Conservation (phyloP, 2,888 invertebrate species). For the Apotomis capreana region DNA sequence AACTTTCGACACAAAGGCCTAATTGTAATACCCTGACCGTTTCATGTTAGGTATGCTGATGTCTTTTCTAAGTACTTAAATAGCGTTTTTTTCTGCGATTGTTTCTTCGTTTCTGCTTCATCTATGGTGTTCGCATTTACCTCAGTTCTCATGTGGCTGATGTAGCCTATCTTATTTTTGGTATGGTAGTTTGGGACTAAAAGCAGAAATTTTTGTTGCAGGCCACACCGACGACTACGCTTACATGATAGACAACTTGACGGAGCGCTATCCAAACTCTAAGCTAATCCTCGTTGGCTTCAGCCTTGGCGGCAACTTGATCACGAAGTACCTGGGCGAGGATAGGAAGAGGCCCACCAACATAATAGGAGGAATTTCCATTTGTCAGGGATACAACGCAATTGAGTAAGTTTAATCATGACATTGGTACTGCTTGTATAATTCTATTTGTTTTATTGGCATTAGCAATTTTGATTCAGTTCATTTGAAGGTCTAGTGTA, state of each 20-base stretch:
- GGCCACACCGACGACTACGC: constrained; percentile 95
- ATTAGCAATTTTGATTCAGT: neutral
- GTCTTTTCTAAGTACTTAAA: too few relatives aligned
- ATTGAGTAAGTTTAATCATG: constrained; percentile 87
- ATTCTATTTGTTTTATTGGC: neutral
- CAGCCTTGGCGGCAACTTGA: constrained; percentile 96
- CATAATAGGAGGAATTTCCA: constrained; percentile 94
- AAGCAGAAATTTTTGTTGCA: constrained; percentile 61
- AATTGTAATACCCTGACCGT: too few relatives aligned
- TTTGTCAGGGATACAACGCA: constrained; percentile 97
- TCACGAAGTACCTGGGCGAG: constrained; percentile 97
- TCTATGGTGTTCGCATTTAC: too few relatives aligned
- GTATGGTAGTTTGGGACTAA: too few relatives aligned
- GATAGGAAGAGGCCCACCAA: constrained; percentile 85
- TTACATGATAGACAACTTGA: constrained; percentile 90
- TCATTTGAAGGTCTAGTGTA: neutral
- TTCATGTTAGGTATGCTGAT: too few relatives aligned
- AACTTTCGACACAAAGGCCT: too few relatives aligned
- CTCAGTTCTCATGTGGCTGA: too few relatives aligned
- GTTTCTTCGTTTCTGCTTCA: too few relatives aligned
- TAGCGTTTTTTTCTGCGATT: too few relatives aligned
- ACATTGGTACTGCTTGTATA: constrained; percentile 1
- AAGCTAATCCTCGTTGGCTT: constrained; percentile 94
- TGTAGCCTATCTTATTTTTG: too few relatives aligned
- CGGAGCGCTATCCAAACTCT: constrained; percentile 88